Evolutionary conservation across 2,888 invertebrate species (phyloP).

Genomic region (Meganola albula): DNA sequence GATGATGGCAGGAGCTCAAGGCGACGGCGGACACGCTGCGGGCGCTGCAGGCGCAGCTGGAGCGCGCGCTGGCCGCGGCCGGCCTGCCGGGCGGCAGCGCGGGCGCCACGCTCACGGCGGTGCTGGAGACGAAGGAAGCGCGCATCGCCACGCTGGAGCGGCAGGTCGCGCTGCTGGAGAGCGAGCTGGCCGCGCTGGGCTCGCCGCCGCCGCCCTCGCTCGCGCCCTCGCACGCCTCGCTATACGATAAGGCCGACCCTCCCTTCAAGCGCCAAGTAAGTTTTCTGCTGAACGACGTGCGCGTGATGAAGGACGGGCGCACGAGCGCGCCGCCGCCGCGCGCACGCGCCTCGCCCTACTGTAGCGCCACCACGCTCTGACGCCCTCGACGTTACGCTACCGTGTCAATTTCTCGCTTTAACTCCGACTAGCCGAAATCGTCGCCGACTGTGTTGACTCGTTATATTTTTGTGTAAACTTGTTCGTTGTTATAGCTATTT

Average conservation of each 20-base stretch:
- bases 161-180: slow-evolving; percentile 87
- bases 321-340: slow-evolving; percentile 63
- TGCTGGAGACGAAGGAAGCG: slow-evolving; percentile 91
- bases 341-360: slow-evolving; percentile 44
- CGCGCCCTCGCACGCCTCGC: slow-evolving; percentile 76
- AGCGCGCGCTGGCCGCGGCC: slow-evolving; percentile 82
- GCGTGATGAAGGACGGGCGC: slow-evolving; percentile 84
- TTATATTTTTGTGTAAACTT: slow-evolving; percentile 72
- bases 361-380: slow-evolving; percentile 67
- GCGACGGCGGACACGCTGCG: slow-evolving; percentile 90
- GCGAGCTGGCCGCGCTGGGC: slow-evolving; percentile 80
- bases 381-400: slow-evolving; percentile 41
- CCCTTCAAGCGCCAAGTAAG: slow-evolving; percentile 90
- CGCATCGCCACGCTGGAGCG: slow-evolving; percentile 92
- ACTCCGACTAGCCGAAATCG: slow-evolving; percentile 64
- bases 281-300: slow-evolving; percentile 89
- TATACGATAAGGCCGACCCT: slow-evolving; percentile 80
- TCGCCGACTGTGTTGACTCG: slow-evolving; percentile 66
- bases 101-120: slow-evolving; percentile 85
- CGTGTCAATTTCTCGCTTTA: slow-evolving; percentile 75
- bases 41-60: slow-evolving; percentile 88
- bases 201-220: slow-evolving; percentile 73
- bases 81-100: slow-evolving; percentile 76
- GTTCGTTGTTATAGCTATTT: slow-evolving; percentile 75
- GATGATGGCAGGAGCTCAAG: slow-evolving; percentile 85